Evolutionary conservation across 2,888 invertebrate species (phyloP).

Genomic region (Punctoribates punctum): DNA sequence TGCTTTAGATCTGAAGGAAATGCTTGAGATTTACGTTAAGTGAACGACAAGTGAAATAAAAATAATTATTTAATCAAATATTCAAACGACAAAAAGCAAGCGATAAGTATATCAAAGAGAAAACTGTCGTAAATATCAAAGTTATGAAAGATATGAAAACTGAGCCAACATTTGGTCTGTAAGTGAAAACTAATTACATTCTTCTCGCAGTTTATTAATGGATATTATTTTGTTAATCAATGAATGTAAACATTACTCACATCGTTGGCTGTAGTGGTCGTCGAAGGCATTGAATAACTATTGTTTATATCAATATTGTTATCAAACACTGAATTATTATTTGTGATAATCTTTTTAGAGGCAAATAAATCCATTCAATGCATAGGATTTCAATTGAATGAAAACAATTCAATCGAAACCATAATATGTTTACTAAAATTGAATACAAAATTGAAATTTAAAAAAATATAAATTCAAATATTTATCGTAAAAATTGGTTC

Average conservation of each 20-base stretch:
- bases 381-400: not conserved
- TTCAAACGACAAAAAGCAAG: not conserved
- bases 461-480: not conserved
- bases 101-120: not conserved
- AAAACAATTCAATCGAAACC: not conserved
- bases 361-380: constrained; percentile 29
- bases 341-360: not conserved
- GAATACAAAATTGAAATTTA: not conserved
- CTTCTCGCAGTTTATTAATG: not conserved
- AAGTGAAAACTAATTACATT: not conserved
- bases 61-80: not conserved
- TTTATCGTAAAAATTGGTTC: not conserved
- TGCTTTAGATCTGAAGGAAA: not conserved
- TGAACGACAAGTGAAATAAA: not conserved
- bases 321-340: constrained; percentile 6
- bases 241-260: constrained; percentile 12
- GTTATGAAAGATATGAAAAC: too few species aligned
- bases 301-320: constrained; percentile 17
- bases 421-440: not conserved
- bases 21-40: not conserved
- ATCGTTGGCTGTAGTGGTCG: constrained; percentile 10
- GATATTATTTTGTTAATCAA: not conserved
- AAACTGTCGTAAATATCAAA: not conserved
- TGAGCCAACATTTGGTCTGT: not conserved
- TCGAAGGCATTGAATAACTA: constrained; percentile 30